phyloP scores from a whole-genome alignment of 2,888 invertebrate genomes.

The Fragum fragum region DNA sequence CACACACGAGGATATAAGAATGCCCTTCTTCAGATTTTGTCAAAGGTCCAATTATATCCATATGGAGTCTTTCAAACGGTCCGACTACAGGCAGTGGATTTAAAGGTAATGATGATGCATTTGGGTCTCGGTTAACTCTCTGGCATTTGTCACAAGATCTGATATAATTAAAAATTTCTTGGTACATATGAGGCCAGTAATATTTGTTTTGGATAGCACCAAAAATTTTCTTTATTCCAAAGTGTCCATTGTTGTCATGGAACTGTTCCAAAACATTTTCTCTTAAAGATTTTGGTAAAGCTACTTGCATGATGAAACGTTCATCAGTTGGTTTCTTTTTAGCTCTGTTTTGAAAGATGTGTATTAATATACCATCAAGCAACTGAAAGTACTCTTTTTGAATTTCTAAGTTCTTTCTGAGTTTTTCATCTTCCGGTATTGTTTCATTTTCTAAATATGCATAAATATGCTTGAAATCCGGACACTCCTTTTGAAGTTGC shows the following conservation, averaged over 20 bases:
- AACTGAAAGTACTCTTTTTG: constrained; percentile 27
- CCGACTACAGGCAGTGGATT: constrained; percentile 57
- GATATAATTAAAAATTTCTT: constrained; percentile 47
- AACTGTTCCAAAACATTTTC: constrained; percentile 1
- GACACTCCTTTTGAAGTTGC: too few relatives aligned
- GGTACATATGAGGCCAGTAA: constrained; percentile 60
- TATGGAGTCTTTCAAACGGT: constrained; percentile 48
- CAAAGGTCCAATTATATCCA: constrained; percentile 60
- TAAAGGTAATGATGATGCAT: constrained; percentile 39
- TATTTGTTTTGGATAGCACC: constrained; percentile 42
- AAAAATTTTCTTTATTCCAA: constrained; percentile 24
- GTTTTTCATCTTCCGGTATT: constrained; percentile 34
- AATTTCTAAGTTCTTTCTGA: too few relatives aligned
- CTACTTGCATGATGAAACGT: too few relatives aligned
- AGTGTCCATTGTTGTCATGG: too few relatives aligned
- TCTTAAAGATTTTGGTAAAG: constrained; percentile 34
- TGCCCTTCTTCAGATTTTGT: too few relatives aligned
- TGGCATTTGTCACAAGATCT: too few relatives aligned
- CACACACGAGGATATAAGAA: too few relatives aligned
- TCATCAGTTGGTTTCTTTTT: too few relatives aligned
- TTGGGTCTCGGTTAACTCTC: too few relatives aligned
- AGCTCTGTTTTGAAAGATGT: too few relatives aligned
- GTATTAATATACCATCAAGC: constrained; percentile 34
- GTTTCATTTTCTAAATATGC: constrained; percentile 16
- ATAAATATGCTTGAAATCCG: too few relatives aligned